phyloP scores from a whole-genome alignment of 2,113 vertebrate genomes.

The mouse (Mus musculus) region DNA sequence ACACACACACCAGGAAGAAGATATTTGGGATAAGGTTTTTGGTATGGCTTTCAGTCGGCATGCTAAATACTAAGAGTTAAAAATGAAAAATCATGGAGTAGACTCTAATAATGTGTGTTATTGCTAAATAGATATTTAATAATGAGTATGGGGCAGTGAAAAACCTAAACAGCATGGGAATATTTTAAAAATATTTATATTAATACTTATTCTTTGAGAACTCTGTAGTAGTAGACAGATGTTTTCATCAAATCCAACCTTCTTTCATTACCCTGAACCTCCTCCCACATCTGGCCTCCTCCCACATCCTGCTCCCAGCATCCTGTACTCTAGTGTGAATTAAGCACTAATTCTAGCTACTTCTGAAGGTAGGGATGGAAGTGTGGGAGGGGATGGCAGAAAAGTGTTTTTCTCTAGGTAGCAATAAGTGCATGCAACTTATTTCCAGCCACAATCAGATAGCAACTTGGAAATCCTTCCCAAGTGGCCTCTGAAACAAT shows the following conservation, averaged over 20 bases:
- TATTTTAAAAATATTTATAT: neutral
- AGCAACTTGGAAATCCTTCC: neutral
- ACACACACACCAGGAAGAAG: neutral
- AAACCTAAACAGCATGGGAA: neutral
- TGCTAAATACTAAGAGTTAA: neutral
- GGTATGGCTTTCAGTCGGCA: neutral
- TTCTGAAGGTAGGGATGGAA: neutral
- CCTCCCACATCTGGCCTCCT: neutral
- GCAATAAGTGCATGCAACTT: neutral
- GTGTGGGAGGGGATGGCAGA: neutral
- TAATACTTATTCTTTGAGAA: neutral
- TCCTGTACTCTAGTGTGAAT: no score
- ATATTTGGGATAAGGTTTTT: neutral
- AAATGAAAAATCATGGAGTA: neutral
- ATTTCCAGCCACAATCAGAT: neutral
- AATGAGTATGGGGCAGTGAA: neutral
- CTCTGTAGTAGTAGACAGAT: neutral
- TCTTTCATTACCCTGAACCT: rapidly evolving
- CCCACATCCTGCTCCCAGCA: neutral
- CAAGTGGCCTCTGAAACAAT: neutral
- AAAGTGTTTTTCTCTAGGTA: neutral
- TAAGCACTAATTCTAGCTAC: neutral
- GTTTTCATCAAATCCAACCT: neutral
- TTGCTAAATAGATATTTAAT: neutral
- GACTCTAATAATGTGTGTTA: neutral